A percentile compares a stretch with the other conserved stretches of the same genome.
phyloP scores from a whole-genome alignment of 2,113 vertebrate genomes.

The Rana temporaria region DNA sequence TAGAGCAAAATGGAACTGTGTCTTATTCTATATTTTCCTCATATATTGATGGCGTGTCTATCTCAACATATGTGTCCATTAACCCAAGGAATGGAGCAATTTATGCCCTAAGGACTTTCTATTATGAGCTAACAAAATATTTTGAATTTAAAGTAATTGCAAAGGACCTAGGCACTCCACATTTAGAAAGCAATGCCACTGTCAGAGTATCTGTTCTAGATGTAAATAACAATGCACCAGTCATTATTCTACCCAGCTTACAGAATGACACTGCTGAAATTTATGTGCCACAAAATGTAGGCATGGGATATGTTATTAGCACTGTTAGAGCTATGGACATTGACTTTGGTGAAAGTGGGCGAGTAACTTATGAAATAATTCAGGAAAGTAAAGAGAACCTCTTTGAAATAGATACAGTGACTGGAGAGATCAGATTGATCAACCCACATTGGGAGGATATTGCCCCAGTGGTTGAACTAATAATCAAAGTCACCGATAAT shows the following conservation, averaged over 20 bases:
- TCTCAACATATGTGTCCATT: constrained; percentile 96
- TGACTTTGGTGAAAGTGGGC: constrained; percentile 95
- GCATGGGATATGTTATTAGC: constrained; percentile 92
- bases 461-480: constrained; percentile 92
- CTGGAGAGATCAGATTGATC: constrained; percentile 90
- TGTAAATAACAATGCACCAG: constrained; percentile 95
- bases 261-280: constrained; percentile 96
- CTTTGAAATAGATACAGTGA: constrained; percentile 93
- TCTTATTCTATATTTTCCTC: constrained; percentile 95
- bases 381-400: constrained; percentile 95
- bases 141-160: constrained; percentile 97
- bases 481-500: constrained; percentile 94
- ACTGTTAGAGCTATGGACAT: constrained; percentile 93
- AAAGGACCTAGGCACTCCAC: constrained; percentile 92
- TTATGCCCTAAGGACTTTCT: constrained; percentile 95
- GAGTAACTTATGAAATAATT: constrained; percentile 94
- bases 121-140: constrained; percentile 96
- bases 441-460: constrained; percentile 97
- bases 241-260: constrained; percentile 90
- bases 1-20: constrained; percentile 95
- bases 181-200: constrained; percentile 92
- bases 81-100: constrained; percentile 97
- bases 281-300: constrained; percentile 93
- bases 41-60: constrained; percentile 93
- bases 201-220: constrained; percentile 92